Percentiles rank a stretch among this genome's conserved stretches.
Evolutionary conservation across 1,140 invertebrate genomes (phyloP).

Genomic region (Bombus soroeensis): DNA sequence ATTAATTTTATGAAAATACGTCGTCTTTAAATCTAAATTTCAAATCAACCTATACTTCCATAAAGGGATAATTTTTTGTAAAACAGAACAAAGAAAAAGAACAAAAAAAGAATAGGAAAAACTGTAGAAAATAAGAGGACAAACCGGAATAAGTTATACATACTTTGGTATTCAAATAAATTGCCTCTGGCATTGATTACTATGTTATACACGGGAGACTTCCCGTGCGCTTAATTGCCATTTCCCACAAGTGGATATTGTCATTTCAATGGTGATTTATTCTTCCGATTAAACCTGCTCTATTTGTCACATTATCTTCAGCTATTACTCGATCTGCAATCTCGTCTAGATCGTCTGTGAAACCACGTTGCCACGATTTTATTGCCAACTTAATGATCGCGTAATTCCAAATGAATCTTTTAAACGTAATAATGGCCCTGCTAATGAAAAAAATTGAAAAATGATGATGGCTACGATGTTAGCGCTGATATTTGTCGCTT

Average conservation of each 20-base stretch:
- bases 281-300: conserved; percentile 21
- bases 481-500: neutral
- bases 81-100: too few species aligned
- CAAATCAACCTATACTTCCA: neutral
- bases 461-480: neutral
- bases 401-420: neutral
- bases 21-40: too few species aligned
- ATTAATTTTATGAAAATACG: too few species aligned
- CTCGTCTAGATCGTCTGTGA: neutral
- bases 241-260: conserved; percentile 39
- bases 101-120: neutral
- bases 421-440: too few species aligned
- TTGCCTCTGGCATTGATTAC: conserved; percentile 23
- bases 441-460: neutral
- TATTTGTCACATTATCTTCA: conserved; percentile 22
- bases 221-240: conserved; percentile 36
- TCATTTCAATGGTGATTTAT: conserved; percentile 35
- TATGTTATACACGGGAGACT: conserved; percentile 19
- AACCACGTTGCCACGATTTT: neutral
- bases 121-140: neutral
- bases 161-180: conserved; percentile 2
- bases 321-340: neutral
- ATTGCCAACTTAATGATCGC: neutral
- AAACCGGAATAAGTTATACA: neutral
- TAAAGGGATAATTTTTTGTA: neutral